phyloP scores from a whole-genome alignment of 2,797 vertebrate genomes.

The Anguilla marmorata region DNA sequence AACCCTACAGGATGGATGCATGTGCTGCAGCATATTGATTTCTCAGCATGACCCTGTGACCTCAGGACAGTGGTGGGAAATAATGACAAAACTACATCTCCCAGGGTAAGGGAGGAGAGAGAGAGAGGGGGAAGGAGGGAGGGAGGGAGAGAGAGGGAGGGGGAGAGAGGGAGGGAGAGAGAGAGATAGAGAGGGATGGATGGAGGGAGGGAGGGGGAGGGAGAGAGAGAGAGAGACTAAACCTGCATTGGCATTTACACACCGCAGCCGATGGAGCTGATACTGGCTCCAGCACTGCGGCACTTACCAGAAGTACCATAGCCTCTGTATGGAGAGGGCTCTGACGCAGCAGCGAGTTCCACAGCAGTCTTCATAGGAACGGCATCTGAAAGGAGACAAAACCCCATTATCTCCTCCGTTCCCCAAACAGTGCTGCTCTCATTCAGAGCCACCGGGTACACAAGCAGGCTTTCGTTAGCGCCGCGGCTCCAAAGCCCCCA shows the following conservation, averaged over 20 bases:
- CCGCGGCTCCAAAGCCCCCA: not conserved
- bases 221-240: not conserved
- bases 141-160: not conserved
- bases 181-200: not conserved
- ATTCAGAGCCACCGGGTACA: not conserved
- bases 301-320: conserved; percentile 97
- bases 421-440: not conserved
- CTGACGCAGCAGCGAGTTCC: conserved; percentile 93
- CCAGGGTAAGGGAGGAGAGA: not conserved
- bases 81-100: not conserved
- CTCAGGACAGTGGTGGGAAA: not conserved
- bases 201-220: not conserved
- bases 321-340: conserved; percentile 92
- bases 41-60: conserved; percentile 2
- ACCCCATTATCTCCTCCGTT: not conserved
- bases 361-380: conserved; percentile 97
- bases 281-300: not conserved
- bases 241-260: not conserved
- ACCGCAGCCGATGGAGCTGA: not conserved
- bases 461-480: not conserved
- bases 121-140: not conserved
- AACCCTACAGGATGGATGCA: conserved; percentile 11
- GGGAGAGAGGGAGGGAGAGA: not conserved
- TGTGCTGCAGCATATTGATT: conserved; percentile 27
- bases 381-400: conserved; percentile 75